phyloP scores from a whole-genome alignment of 2,888 invertebrate genomes.

The Hypsopygia costalis region DNA sequence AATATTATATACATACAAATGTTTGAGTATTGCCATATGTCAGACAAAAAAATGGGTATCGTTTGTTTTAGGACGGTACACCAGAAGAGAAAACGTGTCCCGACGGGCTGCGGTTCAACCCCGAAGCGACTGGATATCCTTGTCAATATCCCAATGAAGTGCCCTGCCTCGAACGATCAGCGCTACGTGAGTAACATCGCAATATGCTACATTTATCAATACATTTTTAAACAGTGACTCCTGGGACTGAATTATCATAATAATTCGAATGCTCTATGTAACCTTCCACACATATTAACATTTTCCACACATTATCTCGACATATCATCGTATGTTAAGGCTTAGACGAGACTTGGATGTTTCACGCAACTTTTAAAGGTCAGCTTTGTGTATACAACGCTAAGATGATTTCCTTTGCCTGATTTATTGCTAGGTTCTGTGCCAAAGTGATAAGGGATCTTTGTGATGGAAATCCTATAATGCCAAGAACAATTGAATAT shows the following conservation, averaged over 20 bases:
- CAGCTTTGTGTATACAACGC: conserved; percentile 4
- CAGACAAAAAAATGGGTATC: not conserved
- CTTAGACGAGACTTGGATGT: conserved; percentile 2
- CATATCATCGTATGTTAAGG: conserved; percentile 2
- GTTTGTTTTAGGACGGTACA: conserved; percentile 81
- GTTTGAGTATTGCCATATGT: no score
- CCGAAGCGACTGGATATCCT: conserved; percentile 85
- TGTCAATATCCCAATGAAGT: conserved; percentile 93
- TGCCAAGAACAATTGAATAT: no score
- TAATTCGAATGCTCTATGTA: conserved; percentile 13
- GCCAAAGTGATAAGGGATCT: no score
- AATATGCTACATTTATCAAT: no score
- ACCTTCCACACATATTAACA: conserved; percentile 12
- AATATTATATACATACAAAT: no score
- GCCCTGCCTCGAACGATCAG: conserved; percentile 85
- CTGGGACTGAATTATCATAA: conserved; percentile 10
- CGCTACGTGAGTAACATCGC: conserved; percentile 80
- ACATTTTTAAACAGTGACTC: conserved; percentile 20
- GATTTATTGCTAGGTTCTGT: not conserved
- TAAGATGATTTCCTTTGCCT: conserved; percentile 4
- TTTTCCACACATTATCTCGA: conserved; percentile 8
- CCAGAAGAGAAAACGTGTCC: conserved; percentile 89
- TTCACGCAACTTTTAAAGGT: conserved; percentile 10
- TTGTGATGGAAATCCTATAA: no score
- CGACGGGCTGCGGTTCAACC: conserved; percentile 90